Evolutionary conservation across 2,113 vertebrate genomes (phyloP), one percentile per base, ranked within the genome.

Genomic region (Jaculus jaculus): DNA sequence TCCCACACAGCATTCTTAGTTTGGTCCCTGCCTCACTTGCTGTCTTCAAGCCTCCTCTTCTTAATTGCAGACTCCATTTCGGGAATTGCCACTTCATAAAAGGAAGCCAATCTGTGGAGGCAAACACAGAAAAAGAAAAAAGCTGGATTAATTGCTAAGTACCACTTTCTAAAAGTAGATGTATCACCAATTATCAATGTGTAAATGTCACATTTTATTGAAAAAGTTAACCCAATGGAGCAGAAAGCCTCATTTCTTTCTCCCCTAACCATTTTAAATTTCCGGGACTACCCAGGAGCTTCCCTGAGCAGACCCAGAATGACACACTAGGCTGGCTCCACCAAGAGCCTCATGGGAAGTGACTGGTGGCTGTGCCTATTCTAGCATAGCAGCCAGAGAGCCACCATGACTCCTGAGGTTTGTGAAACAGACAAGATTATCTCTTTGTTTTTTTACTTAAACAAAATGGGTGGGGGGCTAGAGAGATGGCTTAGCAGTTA

Each of bases 1-100:
- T 47, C 80, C 73, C 84, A 77, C 2, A 63, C 24, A n/a, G 9
- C 10, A 16, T 21, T 51, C 89, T 60, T 21, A 60, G 72, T 34
- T 89, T 20, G 51, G 81, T 69, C 32, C 93, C 96, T 6, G 17
- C 39, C 93, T 97, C 93, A 99, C 99, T 98, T 97, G 96, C 97
- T 98, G 66, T 99, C 98, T 65, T 99, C 98, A 90, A 98, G 99
- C 87, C 95, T 98, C 93, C 99, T 99, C 97, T 98, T 99, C 96
- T 97, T 99, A 87, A 99, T 96, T 17, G 99, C 98, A 93, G 98
- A 98, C 97, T 99, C 99, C 58, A 99, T 96, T 60, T 99, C 99
- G n/a, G 99, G 98, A 96, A 99, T 95, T 10, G 98, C 97, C 47
- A 97, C 84, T 95, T 99, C 99, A 81, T 99, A 99, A 97, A 99